phyloP scores from a whole-genome alignment of 1,140 invertebrate genomes.

The Pseudomyrmex dendroicus region DNA sequence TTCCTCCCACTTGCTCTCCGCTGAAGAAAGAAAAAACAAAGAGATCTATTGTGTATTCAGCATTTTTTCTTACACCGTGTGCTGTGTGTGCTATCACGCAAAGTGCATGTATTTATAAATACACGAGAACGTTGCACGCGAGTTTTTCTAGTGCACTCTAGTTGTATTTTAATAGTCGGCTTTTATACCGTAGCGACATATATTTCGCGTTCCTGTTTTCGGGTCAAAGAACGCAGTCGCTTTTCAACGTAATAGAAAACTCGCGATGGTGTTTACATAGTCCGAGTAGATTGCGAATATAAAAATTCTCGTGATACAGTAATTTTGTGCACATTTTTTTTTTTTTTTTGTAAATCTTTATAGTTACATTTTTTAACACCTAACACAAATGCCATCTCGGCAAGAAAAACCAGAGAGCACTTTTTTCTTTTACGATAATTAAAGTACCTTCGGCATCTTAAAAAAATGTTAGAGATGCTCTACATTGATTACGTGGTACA shows the following conservation, averaged over 20 bases:
- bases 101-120: conserved; percentile 9
- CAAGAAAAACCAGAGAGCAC: too few species aligned
- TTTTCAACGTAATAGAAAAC: background rate
- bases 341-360: background rate
- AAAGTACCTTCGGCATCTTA: conserved; percentile 63
- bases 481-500: conserved; percentile 80
- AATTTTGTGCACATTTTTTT: too few species aligned
- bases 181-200: background rate
- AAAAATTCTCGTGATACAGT: background rate
- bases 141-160: conserved; percentile 13
- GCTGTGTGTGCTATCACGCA: background rate
- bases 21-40: conserved; percentile 83
- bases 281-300: background rate
- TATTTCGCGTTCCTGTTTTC: background rate
- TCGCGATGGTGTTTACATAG: background rate
- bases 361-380: background rate
- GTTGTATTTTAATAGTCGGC: conserved; percentile 32
- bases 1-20: conserved; percentile 89
- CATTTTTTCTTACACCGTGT: conserved; percentile 32
- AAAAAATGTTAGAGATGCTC: conserved; percentile 78
- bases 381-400: background rate
- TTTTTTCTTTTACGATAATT: too few species aligned
- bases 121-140: background rate
- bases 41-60: conserved; percentile 46
- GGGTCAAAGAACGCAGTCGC: background rate